Evolutionary conservation across 1,140 invertebrate genomes (phyloP).

Genomic region (Aphis gossypii): DNA sequence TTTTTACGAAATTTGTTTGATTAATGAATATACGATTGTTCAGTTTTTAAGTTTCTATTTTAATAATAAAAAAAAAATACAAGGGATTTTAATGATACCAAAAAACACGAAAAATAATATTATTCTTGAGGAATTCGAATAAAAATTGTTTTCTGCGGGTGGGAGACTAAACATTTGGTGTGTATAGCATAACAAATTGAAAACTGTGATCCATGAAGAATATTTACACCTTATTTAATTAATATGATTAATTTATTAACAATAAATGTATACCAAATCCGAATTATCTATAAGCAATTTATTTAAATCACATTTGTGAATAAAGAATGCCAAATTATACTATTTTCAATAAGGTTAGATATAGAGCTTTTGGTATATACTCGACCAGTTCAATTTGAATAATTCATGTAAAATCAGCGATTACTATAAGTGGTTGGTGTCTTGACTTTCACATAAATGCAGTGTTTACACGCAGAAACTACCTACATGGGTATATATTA

Average conservation of each 20-base stretch:
- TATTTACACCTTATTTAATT: not conserved
- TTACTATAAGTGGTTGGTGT: slow-evolving; percentile 12
- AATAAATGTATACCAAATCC: not conserved
- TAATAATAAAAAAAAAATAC: no score
- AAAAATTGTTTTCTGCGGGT: no score
- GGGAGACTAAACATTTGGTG: no score
- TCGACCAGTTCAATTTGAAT: slow-evolving; percentile 30
- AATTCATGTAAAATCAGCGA: not conserved
- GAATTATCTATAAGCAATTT: not conserved
- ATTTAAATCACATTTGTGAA: not conserved
- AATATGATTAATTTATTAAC: not conserved
- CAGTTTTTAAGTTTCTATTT: not conserved
- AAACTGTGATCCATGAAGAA: not conserved
- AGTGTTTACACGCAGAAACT: not conserved
- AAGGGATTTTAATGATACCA: no score
- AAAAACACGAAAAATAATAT: no score
- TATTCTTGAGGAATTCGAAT: not conserved
- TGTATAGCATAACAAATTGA: not conserved
- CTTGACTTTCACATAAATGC: not conserved
- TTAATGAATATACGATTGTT: not conserved
- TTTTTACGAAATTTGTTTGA: not conserved
- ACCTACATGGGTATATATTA: not conserved
- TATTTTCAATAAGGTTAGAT: not conserved
- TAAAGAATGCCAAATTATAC: not conserved
- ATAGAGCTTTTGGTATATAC: not conserved